phyloP scores from a whole-genome alignment of 2,113 vertebrate species.

The Rhagologus leucostigma region DNA sequence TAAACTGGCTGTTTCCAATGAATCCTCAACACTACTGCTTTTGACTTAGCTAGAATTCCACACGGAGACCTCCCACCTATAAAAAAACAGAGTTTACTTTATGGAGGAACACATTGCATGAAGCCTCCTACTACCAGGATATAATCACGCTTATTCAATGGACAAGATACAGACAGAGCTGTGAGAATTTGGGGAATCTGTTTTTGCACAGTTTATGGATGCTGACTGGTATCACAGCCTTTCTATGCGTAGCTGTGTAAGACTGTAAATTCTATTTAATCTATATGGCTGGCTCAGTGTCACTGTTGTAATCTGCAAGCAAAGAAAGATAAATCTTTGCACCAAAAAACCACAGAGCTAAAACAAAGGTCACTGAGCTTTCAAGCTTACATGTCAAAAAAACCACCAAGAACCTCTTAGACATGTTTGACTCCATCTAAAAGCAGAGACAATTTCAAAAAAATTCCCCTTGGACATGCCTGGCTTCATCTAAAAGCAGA shows the following conservation, averaged over 20 bases:
- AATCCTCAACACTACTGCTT: slow-evolving; percentile 2
- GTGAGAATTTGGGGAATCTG: neutral
- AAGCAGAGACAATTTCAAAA: neutral
- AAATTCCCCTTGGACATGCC: neutral
- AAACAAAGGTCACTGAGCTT: neutral
- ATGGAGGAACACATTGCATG: neutral
- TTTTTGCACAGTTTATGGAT: neutral
- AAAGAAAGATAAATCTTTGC: neutral
- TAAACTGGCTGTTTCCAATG: slow-evolving; percentile 3
- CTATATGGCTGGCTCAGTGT: neutral
- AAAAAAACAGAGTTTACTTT: neutral
- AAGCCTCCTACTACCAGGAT: neutral
- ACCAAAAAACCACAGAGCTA: neutral
- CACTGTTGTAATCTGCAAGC: neutral
- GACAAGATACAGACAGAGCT: neutral
- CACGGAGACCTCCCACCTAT: neutral
- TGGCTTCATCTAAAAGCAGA: neutral
- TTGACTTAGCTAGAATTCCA: slow-evolving; percentile 32
- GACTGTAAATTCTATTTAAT: neutral
- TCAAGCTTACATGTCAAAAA: neutral
- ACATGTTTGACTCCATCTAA: neutral
- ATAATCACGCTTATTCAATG: neutral
- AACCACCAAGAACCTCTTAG: neutral
- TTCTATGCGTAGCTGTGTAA: neutral
- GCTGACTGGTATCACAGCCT: neutral